Base-by-base conservation (phyloP, 2,888 invertebrate genomes). In the Drosophila siamana region DNA sequence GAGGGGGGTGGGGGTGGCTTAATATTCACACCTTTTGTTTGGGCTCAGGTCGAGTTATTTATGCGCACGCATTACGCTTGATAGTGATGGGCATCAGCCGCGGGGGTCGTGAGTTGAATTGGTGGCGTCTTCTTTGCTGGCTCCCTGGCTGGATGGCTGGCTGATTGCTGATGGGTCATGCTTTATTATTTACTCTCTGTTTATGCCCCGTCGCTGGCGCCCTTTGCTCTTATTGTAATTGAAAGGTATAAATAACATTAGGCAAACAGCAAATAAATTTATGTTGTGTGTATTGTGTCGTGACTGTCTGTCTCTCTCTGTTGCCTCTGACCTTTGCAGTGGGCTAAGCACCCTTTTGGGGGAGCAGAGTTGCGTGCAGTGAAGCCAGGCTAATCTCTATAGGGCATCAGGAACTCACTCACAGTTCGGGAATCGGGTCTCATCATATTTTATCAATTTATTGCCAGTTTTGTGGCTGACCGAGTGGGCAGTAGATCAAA, bases 231-330 rank as follows among this genome's bases (percentile, higher is more conserved):
- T 75, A 72, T 88, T 81, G 85, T 81, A 85, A 78, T 89, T 86
- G 82, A 79, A 80, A 78, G 86, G 81, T 80, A 87, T 88, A 89
- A 88, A 89, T 89, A 87, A 86, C 85, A 87, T 86, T 87, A 86
- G 84, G 86, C 86, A 83, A 86, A 86, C 81, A 83, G 88, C 86
- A 87, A 87, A 86, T 87, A 86, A 86, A 86, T 86, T 79, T 74
- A 77, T 74, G 78, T 75, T 78, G 79, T 64, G 73, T 70, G 60
- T 26, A 52, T 46, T 65, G 65, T 74, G 64, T 52, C 51, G 52
- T 50, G 24, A 33, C 36, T 38, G 59, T 57, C 61, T 73, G 40
- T 51, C 56, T 54, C 52, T 36, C 63, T 73, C 43, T 48, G 59
- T 50, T 26, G 44, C 43, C 28, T 54, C 22, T 55, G 55, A 44